These are phyloP conservation scores for Elymnias hypermnestra DNA, from an alignment of 1,140 invertebrate genomes.

Conservation along the genomic window DNA sequence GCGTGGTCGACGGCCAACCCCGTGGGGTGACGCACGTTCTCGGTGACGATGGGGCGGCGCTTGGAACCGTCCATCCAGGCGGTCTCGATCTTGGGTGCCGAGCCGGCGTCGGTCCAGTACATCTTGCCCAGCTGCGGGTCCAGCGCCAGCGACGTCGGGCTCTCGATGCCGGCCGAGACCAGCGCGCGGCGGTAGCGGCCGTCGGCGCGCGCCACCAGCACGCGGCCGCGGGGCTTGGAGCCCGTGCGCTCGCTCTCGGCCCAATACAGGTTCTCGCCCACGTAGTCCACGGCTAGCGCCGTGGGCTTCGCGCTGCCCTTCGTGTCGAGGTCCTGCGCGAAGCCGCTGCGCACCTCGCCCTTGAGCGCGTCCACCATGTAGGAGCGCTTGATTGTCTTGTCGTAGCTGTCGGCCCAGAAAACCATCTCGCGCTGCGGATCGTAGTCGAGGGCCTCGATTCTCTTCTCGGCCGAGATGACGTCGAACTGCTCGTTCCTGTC, in stretches of 20 bases:
- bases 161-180: constrained; percentile 82
- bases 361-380: constrained; percentile 89
- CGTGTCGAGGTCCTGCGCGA: constrained; percentile 91
- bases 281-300: constrained; percentile 92
- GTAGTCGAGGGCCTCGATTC: constrained; percentile 93
- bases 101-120: constrained; percentile 93
- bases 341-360: constrained; percentile 87
- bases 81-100: constrained; percentile 89
- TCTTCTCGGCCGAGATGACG: constrained; percentile 88
- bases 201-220: constrained; percentile 92
- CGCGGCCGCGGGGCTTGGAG: constrained; percentile 82
- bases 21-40: constrained; percentile 88
- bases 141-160: constrained; percentile 90
- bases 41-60: constrained; percentile 86
- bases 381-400: constrained; percentile 93
- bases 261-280: constrained; percentile 96
- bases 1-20: constrained; percentile 93
- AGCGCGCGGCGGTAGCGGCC: constrained; percentile 91
- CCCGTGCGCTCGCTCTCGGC: constrained; percentile 89
- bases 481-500: constrained; percentile 82
- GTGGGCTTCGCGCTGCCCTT: constrained; percentile 89
- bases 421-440: constrained; percentile 88
- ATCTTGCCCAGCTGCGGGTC: constrained; percentile 91
- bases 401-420: constrained; percentile 95
- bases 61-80: constrained; percentile 97